Base-by-base conservation (phyloP, 2,888 invertebrate species). In the Entomobrya multifasciata region DNA sequence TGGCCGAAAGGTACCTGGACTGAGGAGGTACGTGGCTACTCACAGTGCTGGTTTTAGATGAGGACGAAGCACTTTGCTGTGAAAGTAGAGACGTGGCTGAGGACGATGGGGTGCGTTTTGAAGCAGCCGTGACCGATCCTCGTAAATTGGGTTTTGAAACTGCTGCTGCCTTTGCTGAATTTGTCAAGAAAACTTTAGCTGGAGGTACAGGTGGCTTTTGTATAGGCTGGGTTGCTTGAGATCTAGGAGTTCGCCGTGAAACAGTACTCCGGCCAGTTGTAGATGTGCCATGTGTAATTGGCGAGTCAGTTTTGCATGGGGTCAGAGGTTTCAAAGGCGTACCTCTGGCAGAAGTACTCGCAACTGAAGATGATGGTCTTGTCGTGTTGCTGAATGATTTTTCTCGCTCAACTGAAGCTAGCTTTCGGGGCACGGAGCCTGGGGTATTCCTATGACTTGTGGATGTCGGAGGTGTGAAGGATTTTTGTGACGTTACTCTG, bases 131-230 rank as follows among this genome's bases (percentile, higher is more conserved):
- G 17, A 22, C 17, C 3, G 87, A 83, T 5, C 84, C 81, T 22
- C 67, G 57, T 6, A 90, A 44, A 4, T 60, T 80, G 30, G 91
- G 91, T 72, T 90, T 91, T 2, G 91, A 90, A 6, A 91, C 91
- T 44, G 90, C 88, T 49, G 90, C 90, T 11, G 91, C 91, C 67
- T 90, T 88, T 2, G 89, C 91, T 10, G 90, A 90, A 77, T 91
- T 91, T 11, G 90, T 90, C 60, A 90, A n/a, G 47, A 90, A 91
- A 0, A 86, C 65, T 49, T 86, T 89, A 17, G 84, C 79, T 4
- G 89, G 86, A 44, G 89, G 87, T 17, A 72, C 22, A 13, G 41
- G 10, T 13, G 72, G 25, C 15, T 79, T 74, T 30, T 78, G 77
- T 1, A 85, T 67, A 20, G 86, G 74, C 22, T 80, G 84, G 17